Base-by-base conservation (phyloP, 2,888 invertebrate species). In the Meta bourneti region DNA sequence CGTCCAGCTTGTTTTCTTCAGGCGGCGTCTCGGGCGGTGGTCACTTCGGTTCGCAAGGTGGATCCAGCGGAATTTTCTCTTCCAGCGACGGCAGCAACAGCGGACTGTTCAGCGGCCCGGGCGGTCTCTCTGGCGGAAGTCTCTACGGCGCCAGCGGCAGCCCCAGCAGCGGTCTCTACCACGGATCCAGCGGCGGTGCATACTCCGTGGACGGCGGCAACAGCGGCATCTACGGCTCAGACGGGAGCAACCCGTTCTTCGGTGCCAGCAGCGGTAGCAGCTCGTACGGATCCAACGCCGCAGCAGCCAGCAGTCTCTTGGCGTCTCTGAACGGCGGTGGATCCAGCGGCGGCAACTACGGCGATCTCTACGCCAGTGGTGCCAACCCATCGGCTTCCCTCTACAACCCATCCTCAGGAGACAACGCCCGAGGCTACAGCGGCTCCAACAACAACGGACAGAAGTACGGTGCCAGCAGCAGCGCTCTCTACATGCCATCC, bases 331-430 rank as follows among this genome's bases (percentile, higher is more conserved):
- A 34, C 1, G 51, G 70, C 11, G n/a, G 48, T 5, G 74, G 81
- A n/a, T n/a, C 52, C 61, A 71, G n/a, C 52, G 49, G 77, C 20
- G 74, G 70, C 49, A 74, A 13, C 7, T 82, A 78, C 48, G 92
- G 92, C 0, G 89, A 92, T 48, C 84, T 92, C 0, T 92, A 84
- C 74, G 92, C 89, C 9, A 89, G 89, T 74, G 92, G 88, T 11
- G 84, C 92, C 20, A 89, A 48, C 34, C 89, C 88, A 75, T 49
- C 84, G 0, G 52, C 92, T 8, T n/a, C 80, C 7, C n/a, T 88
- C 11, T 92, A 89, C 89, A 89, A 80, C n/a, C 89, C 89, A 34
- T 78, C 78, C 13, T 19, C n/a, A 1, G n/a, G 19, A 11, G 70
- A 77, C 13, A 71, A 88, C 61, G 61, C 48, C 7, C n/a, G 82